Evolutionary conservation across 2,797 vertebrate species (phyloP).

Genomic region (Hirundo rustica): DNA sequence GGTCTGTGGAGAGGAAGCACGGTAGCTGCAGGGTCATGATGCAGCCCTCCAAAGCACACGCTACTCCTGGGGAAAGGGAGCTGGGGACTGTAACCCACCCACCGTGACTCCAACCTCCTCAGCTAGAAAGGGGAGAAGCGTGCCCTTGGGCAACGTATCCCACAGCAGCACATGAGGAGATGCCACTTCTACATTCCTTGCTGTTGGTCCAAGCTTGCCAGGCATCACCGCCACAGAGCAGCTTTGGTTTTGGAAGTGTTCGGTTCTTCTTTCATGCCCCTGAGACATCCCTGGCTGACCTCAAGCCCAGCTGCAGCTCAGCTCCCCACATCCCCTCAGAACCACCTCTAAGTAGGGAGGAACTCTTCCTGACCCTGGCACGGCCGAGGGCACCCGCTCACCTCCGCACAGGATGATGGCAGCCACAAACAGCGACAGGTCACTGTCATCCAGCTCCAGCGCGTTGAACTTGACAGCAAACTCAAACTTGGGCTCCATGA

Average conservation of each 20-base stretch:
- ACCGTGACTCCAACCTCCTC: not conserved
- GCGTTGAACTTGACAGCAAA: conserved; percentile 98
- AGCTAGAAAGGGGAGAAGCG: not conserved
- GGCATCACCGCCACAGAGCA: accelerated
- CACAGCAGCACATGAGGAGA: not conserved
- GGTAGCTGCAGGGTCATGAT: not conserved
- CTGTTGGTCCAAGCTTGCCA: not conserved
- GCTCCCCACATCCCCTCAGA: not conserved
- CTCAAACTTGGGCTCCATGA: conserved; percentile 99
- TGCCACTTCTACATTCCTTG: not conserved
- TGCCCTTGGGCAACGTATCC: not conserved
- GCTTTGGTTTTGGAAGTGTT: not conserved
- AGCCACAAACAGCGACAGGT: conserved; percentile 96
- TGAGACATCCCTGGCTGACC: not conserved
- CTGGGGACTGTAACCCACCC: not conserved
- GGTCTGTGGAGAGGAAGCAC: conserved; percentile 80
- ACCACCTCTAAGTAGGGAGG: not conserved
- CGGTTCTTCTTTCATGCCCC: not conserved
- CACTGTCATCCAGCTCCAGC: conserved; percentile 96
- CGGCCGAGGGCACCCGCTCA: conserved; percentile 45
- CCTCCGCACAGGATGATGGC: conserved; percentile 98
- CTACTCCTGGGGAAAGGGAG: not conserved
- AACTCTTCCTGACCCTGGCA: not conserved
- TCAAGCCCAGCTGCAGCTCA: not conserved
- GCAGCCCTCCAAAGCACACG: not conserved